Base-by-base conservation (phyloP, 2,797 vertebrate genomes). In the Cebuella pygmaea region DNA sequence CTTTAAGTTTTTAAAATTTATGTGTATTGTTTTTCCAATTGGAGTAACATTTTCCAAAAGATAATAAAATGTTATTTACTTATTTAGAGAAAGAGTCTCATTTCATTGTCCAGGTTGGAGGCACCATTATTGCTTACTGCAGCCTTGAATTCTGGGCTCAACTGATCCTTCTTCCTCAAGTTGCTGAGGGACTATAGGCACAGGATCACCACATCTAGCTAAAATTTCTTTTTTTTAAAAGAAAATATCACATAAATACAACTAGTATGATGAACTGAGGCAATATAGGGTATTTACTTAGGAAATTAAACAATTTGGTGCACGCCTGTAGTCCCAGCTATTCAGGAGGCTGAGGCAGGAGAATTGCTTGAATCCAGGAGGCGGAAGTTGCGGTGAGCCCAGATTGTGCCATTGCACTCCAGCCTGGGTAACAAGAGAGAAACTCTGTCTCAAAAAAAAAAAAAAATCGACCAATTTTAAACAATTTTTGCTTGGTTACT, bases 11-110 rank as follows among this genome's bases (percentile, higher is more conserved):
- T 85, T 79, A 67, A 80, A 55, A 78, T 89, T 64, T 59, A 3
- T 1, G 70, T 81, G 7, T 52, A 22, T 59, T 92, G 15, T 59
- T 90, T 93, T 96, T 15, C 41, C 61, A 76, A 12, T 26, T 93
- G 33, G 39, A 76, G 27, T 10, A 12, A 87, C 19, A n/a, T 70
- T 85, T 94, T 83, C 50, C 79, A 33, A 41, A 83, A 70, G 5
- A 70, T 24, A 70, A 33, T 91, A 94, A 27, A 57, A 61, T 72
- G 48, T 4, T 70, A 74, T 87, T 20, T 75, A 4, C 8, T 64
- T 64, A 67, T 67, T 67, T 67, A 67, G 59, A 15, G 27, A 61
- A 17, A 67, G 30, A 67, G 7, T 67, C 61, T 67, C 7, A 17
- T 33, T 64, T 33, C 6, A 1, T 64, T 64, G 30, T 15, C 7